phyloP scores from a whole-genome alignment of 1,140 invertebrate genomes.

The Neelides sp. region DNA sequence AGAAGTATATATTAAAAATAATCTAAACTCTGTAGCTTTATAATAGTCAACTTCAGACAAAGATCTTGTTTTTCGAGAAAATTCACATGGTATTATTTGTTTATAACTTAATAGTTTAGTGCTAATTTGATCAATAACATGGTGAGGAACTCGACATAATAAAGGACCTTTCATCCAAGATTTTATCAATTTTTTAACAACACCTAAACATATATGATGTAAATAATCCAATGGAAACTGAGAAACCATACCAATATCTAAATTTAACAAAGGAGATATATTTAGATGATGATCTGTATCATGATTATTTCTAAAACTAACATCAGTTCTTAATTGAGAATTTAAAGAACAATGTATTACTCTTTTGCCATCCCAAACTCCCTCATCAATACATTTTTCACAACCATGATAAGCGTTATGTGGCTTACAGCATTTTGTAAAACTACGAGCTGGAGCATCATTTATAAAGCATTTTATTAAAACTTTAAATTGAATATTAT shows the following conservation, averaged over 20 bases:
- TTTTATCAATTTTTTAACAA: not conserved
- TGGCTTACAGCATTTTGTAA: not conserved
- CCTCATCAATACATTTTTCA: slow-evolving; percentile 1
- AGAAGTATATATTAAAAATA: too few relatives aligned
- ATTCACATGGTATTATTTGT: not conserved
- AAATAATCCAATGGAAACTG: not conserved
- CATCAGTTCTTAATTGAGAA: not conserved
- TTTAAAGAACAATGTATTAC: not conserved
- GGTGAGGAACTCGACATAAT: not conserved
- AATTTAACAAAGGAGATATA: not conserved
- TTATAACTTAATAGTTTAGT: too few relatives aligned
- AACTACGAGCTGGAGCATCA: slow-evolving; percentile 10
- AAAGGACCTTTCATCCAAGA: not conserved
- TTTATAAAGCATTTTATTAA: not conserved
- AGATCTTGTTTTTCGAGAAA: not conserved
- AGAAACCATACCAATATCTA: slow-evolving; percentile 6
- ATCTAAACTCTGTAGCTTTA: slow-evolving; percentile 8
- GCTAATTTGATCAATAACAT: not conserved
- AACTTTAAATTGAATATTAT: too few relatives aligned
- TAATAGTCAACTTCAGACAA: not conserved
- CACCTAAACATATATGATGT: too few relatives aligned
- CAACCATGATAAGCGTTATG: slow-evolving; percentile 6
- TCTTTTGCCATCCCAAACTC: not conserved
- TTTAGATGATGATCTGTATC: slow-evolving; percentile 3
- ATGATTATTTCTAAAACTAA: not conserved